Base-by-base conservation (phyloP, 2,113 vertebrate species). In the Triplophysa dalaica region DNA sequence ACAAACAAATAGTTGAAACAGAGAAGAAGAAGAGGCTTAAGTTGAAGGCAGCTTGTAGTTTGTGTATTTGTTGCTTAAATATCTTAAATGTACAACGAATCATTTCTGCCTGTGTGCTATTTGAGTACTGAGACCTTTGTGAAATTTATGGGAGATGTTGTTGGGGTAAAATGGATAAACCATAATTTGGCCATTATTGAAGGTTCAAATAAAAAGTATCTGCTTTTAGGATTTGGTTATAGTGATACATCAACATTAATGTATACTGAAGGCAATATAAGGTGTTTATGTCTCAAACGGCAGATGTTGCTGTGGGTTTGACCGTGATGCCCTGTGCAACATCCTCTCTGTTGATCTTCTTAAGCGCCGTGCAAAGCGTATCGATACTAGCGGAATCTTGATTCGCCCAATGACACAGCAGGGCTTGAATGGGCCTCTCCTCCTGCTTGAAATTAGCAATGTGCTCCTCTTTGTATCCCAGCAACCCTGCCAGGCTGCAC, bases 371-470 rank as follows among this genome's bases (percentile, higher is more conserved):
- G 79, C 95, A 94, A 75, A 99, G 93, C 1, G 90, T 85, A 0
- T 97, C 95, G 0, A 97, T 88, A 0, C 95, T 97, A 70, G 98
- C 96, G 0, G 94, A 93, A 84, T 99, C 98, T 90, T 94, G 95
- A 86, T 89, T 77, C 0, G 93, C 93, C 98, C 98, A 99, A 88
- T 95, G 95, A 0, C 93, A 91, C 50, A 99, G 94, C 50, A 99
- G 92, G 0, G 97, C 95, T 0, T 91, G 90, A 48, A 94, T 93
- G 0, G 98, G 98, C 1, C 91, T 90, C 72, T 95, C 94, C 63
- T 96, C 95, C 17, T 91, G 91, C 0, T 90, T 91, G 91, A 99
- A 97, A 81, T 92, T 92, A 73, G 94, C 94, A 43, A 98, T 96
- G 63, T 95, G 92, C 70, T 97, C 95, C 24, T 96, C 94, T 79